Evolutionary conservation across 2,113 vertebrate genomes (phyloP), one percentile per base, ranked within the genome.

Genomic region (Macrotis lagotis): DNA sequence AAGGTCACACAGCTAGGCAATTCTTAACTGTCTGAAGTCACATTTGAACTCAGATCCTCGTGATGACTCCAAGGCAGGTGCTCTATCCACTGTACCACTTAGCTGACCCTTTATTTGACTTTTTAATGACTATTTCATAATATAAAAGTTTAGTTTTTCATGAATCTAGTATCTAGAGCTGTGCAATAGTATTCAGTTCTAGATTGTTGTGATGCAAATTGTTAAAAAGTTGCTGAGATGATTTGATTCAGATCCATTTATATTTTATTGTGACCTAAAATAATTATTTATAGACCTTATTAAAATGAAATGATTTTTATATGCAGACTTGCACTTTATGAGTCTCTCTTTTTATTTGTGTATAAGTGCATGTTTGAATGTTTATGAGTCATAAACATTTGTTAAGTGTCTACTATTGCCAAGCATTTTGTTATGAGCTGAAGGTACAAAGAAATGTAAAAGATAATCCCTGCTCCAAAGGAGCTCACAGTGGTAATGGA

Each of bases 291-390:
- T n/a, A 74, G 47, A 44, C 48, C n/a, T 92, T 48, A 55, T 90
- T 52, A 66, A 16, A 92, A 93, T 89, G 5, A 37, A 91, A 3
- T 37, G 0, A 5, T 28, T 90, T 16, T 74, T 53, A n/a, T 91
- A 48, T 92, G 90, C 55, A 94, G 51, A 9, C 92, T 93, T 95
- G 51, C 22, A 44, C 47, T 93, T 92, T 93, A 51, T 94, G 93
- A 94, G 28, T 37, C 53, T 92, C 74, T 37, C 66, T 83, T 19
- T 83, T 93, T 95, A 66, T 37, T 66, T 66, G 28, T 66, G 55
- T 37, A 37, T 37, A 66, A 66, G 55, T 37, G 55, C 55, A 66
- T 37, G 53, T 12, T 22, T 37, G 12, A 66, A 66, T 37, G 55
- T 31, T 53, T 53, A 26, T 53, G 55, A 66, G 55, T 31, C 55